Evolutionary conservation across 2,113 vertebrate genomes (phyloP).

Genomic region (Cacatua alba): DNA sequence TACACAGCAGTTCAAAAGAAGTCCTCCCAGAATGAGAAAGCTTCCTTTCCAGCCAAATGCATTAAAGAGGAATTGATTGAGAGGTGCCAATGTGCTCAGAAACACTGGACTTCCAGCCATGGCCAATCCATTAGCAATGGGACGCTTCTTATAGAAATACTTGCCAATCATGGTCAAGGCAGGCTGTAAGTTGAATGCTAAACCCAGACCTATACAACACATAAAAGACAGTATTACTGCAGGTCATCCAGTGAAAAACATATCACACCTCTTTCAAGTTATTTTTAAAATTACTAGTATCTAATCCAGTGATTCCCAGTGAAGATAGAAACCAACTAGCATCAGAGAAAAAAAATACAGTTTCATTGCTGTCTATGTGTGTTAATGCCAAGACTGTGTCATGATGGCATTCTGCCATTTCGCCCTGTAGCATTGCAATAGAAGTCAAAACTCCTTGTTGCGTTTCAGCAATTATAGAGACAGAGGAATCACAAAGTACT

Average conservation of each 20-base stretch:
- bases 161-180: conserved; percentile 95
- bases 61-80: conserved; percentile 96
- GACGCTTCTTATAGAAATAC: conserved; percentile 94
- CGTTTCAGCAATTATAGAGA: neutral
- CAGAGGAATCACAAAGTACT: neutral
- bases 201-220: conserved; percentile 85
- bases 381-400: neutral
- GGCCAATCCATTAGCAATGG: conserved; percentile 92
- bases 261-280: neutral
- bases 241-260: neutral
- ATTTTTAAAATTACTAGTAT: neutral
- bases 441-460: neutral
- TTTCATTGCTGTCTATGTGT: neutral
- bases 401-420: neutral
- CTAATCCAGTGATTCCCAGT: neutral
- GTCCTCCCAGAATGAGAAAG: conserved; percentile 91
- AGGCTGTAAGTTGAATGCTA: conserved; percentile 97
- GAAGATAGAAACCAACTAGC: neutral
- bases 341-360: neutral
- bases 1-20: conserved; percentile 93
- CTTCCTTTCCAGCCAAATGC: conserved; percentile 94
- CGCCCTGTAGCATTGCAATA: neutral
- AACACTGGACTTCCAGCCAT: conserved; percentile 99
- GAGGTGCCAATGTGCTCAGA: conserved; percentile 92
- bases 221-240: conserved; percentile 43